Evolutionary conservation across 2,797 vertebrate genomes (phyloP).

Genomic region (Malurus leucopterus): DNA sequence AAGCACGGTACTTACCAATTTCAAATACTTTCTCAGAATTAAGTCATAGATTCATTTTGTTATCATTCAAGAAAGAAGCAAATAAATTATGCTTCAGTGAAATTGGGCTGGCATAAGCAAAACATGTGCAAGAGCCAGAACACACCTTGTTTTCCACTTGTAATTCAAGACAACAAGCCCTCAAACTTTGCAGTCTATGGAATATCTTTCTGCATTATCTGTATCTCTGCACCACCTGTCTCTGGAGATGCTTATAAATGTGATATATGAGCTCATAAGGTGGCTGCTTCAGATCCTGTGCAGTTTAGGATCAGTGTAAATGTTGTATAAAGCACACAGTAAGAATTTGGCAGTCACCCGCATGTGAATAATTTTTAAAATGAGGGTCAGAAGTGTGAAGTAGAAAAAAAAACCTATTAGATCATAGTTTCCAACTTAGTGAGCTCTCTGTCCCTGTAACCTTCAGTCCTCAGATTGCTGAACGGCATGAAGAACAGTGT

Average conservation of each 20-base stretch:
- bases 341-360: neutral
- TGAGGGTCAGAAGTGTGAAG: conserved; percentile 8
- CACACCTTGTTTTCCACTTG: neutral
- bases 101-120: neutral
- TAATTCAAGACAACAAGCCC: neutral
- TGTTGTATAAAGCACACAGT: neutral
- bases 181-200: neutral
- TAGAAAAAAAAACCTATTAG: neutral
- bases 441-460: neutral
- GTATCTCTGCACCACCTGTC: neutral
- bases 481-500: neutral
- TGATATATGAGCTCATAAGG: conserved; percentile 34
- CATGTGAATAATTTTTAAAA: conserved; percentile 18
- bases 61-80: neutral
- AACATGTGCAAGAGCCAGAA: neutral
- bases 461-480: neutral
- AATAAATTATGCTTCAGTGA: neutral
- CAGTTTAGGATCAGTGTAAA: neutral
- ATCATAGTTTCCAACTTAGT: neutral
- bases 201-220: conserved; percentile 1
- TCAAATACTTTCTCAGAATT: neutral
- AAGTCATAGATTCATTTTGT: neutral
- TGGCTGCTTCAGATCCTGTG: neutral
- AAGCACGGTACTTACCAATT: neutral
- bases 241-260: conserved; percentile 16